phyloP scores from a whole-genome alignment of 2,113 vertebrate genomes.

The Salvelinus sp. region DNA sequence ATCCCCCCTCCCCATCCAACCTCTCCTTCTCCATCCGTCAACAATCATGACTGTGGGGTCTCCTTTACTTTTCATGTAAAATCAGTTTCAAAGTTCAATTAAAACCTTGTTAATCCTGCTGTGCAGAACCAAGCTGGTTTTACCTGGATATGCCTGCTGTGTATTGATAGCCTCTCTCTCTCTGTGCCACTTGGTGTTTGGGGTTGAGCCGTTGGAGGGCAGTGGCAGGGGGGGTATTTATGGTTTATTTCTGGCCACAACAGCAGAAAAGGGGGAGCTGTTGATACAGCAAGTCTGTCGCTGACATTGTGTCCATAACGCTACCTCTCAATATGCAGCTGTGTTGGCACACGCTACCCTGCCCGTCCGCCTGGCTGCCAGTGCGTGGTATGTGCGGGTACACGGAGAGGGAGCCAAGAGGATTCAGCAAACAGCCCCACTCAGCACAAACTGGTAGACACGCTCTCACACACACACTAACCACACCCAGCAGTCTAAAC shows the following conservation, averaged over 20 bases:
- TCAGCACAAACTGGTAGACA: constrained; percentile 63
- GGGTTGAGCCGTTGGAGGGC: constrained; percentile 61
- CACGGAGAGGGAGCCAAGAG: constrained; percentile 66
- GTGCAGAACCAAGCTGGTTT: constrained; percentile 25
- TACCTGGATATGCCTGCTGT: constrained; percentile 65
- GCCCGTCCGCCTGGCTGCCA: constrained; percentile 56
- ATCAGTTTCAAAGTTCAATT: background rate
- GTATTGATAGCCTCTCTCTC: constrained; percentile 53
- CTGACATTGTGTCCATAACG: constrained; percentile 77
- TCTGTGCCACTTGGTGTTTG: constrained; percentile 59
- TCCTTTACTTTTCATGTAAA: background rate
- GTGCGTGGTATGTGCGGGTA: constrained; percentile 56
- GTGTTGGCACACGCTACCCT: constrained; percentile 69
- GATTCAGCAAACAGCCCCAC: constrained; percentile 66
- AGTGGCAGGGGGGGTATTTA: constrained; percentile 78
- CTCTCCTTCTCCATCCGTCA: background rate
- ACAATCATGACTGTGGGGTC: background rate
- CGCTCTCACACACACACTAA: constrained; percentile 6
- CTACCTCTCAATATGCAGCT: constrained; percentile 80
- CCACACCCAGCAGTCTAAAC: constrained; percentile 24
- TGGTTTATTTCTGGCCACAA: constrained; percentile 80
- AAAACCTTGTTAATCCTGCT: background rate
- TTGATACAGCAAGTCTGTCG: constrained; percentile 88
- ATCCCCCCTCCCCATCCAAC: background rate
- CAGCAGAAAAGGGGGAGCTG: constrained; percentile 82